Base-by-base conservation (phyloP, 2,797 vertebrate species). In the Cynopterus sphinx region DNA sequence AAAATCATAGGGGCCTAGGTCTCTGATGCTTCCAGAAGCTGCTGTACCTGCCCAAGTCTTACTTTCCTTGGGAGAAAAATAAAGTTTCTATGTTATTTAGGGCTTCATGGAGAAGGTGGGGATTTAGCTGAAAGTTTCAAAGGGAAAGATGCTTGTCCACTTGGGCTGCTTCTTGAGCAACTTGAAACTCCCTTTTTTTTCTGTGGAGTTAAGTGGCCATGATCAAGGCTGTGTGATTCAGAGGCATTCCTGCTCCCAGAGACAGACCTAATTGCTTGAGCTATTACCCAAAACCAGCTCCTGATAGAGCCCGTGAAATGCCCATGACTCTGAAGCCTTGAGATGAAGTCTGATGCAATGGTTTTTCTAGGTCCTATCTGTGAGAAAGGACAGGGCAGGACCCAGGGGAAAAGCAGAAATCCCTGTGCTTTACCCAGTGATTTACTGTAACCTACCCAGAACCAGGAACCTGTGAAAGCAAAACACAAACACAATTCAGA, bases 401-500 rank as follows among this genome's bases (percentile, higher is more conserved):
- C 55, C 59, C 81, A 74, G 7, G 85, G 81, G 24, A 67, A 84
- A 97, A 96, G 74, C 28, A 97, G 46, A 87, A 95, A 96, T 88
- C 87, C 71, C 59, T 85, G 24, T 3, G 13, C 43, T 77, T 90
- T 88, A 79, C 15, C 10, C 46, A 39, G 33, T 68, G 86, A 84
- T 33, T 96, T 68, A 96, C 75, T 53, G 79, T 94, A 67, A 51
- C 82, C 94, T 57, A 89, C 24, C 83, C 86, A 49, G 15, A 94
- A 41, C 33, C 70, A 33, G 49, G 4, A 49, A 49, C 49, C 15
- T 49, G 49, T 90, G 68, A 70, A 55, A 88, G 46, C 71, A 82
- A 51, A 96, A 75, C 33, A 87, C 19, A 96, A 78, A 84, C 46
- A 95, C 11, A 68, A 5, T 92, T 98, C 94, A 97, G 49, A 46